Evolutionary conservation across 2,888 invertebrate species (phyloP).

Genomic region (Ormyrus labotus): DNA sequence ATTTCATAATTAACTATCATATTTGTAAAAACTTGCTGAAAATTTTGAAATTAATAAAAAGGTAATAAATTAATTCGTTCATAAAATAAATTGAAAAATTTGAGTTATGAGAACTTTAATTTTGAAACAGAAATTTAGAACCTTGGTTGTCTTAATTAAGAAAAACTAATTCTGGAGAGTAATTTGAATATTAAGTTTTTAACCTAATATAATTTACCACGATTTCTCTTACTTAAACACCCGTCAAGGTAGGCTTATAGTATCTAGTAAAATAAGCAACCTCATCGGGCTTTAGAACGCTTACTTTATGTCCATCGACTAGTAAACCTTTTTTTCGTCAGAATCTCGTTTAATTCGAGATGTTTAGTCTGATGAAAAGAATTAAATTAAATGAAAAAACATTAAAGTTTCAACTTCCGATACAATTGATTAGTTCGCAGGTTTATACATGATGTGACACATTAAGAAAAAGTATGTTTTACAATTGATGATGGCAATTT

Average conservation of each 20-base stretch:
- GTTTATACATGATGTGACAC: no score
- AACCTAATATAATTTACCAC: slow-evolving; percentile 31
- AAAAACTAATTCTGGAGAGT: slow-evolving; percentile 45
- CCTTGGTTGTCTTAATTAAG: not conserved
- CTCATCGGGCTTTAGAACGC: slow-evolving; percentile 34
- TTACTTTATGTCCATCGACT: slow-evolving; percentile 50
- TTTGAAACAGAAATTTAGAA: not conserved
- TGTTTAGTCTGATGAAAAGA: not conserved
- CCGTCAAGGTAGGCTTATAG: slow-evolving; percentile 38
- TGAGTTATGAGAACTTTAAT: not conserved
- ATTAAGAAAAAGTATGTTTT: no score
- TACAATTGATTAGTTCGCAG: no score
- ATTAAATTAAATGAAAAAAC: not conserved
- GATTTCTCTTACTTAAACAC: slow-evolving; percentile 16
- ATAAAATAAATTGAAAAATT: no score
- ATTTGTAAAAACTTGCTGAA: not conserved
- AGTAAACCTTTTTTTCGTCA: slow-evolving; percentile 41
- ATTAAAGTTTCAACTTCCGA: slow-evolving; percentile 11
- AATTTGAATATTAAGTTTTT: slow-evolving; percentile 27
- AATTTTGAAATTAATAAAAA: not conserved
- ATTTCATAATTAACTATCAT: not conserved
- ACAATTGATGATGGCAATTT: no score
- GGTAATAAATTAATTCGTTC: no score
- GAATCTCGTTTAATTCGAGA: not conserved
- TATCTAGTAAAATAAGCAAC: slow-evolving; percentile 17